These are phyloP conservation scores for Nineta flava DNA, from an alignment of 2,888 invertebrate species.

Conservation along the genomic window DNA sequence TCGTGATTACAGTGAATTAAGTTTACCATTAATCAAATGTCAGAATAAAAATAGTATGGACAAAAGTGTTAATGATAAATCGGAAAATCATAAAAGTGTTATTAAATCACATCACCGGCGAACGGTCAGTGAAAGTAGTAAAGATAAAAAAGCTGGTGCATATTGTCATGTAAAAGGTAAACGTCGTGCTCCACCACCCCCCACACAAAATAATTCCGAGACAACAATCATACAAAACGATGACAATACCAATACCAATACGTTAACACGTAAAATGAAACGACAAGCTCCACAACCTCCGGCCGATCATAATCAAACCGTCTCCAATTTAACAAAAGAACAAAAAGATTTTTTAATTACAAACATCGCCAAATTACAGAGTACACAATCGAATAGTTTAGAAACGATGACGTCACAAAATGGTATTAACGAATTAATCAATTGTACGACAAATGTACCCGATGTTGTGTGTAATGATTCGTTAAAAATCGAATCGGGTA, in stretches of 20 bases:
- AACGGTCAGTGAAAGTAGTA: constrained; percentile 44
- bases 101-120: constrained; percentile 29
- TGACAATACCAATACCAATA: constrained; percentile 14
- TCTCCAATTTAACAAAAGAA: constrained; percentile 4
- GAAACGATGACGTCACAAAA: constrained; percentile 10
- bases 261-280: constrained; percentile 26
- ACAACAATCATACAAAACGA: constrained; percentile 1
- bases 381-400: not conserved
- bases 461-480: constrained; percentile 27
- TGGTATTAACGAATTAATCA: constrained; percentile 13
- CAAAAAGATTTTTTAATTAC: constrained; percentile 6
- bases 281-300: constrained; percentile 31
- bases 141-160: constrained; percentile 37
- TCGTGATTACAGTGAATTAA: constrained; percentile 21
- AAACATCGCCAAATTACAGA: constrained; percentile 3
- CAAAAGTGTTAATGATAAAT: constrained; percentile 6
- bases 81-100: constrained; percentile 15
- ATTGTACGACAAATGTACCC: constrained; percentile 12
- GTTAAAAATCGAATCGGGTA: constrained; percentile 31
- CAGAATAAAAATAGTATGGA: constrained; percentile 14
- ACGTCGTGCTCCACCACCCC: constrained; percentile 56
- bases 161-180: constrained; percentile 58
- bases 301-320: not conserved
- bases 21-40: constrained; percentile 27
- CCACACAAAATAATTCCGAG: constrained; percentile 20